Base-by-base conservation (phyloP, 2,113 vertebrate genomes). In the Sylvilagus bachmani region DNA sequence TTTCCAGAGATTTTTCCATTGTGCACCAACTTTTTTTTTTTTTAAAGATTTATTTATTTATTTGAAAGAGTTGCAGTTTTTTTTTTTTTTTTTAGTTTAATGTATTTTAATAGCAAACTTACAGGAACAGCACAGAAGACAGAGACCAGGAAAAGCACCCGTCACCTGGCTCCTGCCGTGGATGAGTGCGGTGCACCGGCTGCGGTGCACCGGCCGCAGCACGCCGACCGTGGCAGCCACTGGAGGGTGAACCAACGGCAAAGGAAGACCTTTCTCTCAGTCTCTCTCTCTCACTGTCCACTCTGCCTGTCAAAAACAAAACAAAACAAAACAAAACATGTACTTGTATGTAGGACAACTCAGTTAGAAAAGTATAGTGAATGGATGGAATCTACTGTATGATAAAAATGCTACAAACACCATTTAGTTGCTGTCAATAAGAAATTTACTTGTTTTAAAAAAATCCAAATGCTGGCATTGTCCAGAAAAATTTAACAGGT, bases 21-120 rank as follows among this genome's bases (percentile, higher is more conserved):
- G 22, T 44, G 12, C 25, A 44, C 16, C 91, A 21, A 31, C 10
- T 44, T 44, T 44, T 44, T 44, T 44, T 44, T 44, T 44, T 44
- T 44, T 44, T 44, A 6, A 44, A 44, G 44, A 44, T 44, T 44
- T 44, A 44, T 44, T 44, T 44, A 44, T 44, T 44, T 44, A 44
- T 44, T 44, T 44, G 44, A 44, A 44, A 44, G 38, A 38, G 44
- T 44, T 44, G 44, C 44, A 44, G n/a, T n/a, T n/a, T n/a, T n/a
- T n/a, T n/a, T n/a, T n/a, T n/a, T 58, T 58, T 58, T 58, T 58
- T 86, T 97, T 98, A 97, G 98, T 98, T 99, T 99, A 98, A 98
- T 98, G 98, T 98, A 98, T 99, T 99, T 99, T 99, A 99, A 99
- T 99, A 99, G 98, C 98, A 99, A 99, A 99, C 98, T 98, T 99